phyloP scores from a whole-genome alignment of 1,140 invertebrate genomes.

The Tetranychus urticae region DNA sequence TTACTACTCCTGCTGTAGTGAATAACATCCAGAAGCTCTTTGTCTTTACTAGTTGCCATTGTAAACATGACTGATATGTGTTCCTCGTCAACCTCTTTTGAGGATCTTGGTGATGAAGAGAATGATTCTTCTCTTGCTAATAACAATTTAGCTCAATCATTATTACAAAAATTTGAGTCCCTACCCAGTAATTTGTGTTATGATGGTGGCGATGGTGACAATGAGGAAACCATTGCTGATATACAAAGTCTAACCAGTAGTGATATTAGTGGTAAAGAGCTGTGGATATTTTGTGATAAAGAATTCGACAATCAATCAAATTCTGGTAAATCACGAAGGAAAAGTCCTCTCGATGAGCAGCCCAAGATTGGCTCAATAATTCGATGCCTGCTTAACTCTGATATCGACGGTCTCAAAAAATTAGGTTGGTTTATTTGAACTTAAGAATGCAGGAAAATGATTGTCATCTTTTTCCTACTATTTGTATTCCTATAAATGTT shows the following conservation, averaged over 20 bases:
- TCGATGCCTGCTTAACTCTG: slow-evolving; percentile 33
- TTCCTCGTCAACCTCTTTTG: not conserved
- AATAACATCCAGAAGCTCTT: too few species aligned
- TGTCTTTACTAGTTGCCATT: too few species aligned
- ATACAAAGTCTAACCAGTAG: not conserved
- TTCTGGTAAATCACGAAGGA: not conserved
- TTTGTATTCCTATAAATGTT: not conserved
- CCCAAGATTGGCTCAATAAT: not conserved
- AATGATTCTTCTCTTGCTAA: not conserved
- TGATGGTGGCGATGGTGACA: not conserved
- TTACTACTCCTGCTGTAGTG: too few species aligned
- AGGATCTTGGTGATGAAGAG: not conserved
- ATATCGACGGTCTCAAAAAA: not conserved
- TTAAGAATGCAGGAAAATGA: not conserved
- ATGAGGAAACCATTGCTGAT: not conserved
- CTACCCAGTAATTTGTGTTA: too few species aligned
- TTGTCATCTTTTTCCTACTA: not conserved
- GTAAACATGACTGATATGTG: not conserved
- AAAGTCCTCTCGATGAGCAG: not conserved
- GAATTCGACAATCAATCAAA: not conserved
- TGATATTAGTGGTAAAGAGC: not conserved
- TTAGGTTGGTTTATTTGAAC: not conserved
- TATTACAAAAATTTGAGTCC: not conserved
- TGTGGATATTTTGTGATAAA: not conserved
- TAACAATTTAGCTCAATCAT: not conserved